Evolutionary conservation across 1,140 invertebrate species (phyloP).

Genomic region (Eulimnadia texana): DNA sequence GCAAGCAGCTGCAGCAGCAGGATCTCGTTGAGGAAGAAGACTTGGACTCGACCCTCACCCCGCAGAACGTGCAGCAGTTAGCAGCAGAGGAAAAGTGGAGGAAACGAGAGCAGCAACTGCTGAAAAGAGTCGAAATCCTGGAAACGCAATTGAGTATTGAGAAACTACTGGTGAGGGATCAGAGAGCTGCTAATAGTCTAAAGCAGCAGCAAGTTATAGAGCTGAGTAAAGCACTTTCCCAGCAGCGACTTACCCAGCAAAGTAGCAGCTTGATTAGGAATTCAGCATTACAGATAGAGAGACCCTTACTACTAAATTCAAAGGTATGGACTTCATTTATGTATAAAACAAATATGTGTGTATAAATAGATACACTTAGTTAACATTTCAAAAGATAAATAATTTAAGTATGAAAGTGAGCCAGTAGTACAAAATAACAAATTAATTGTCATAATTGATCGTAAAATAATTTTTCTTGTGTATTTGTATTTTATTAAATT

Average conservation of each 20-base stretch:
- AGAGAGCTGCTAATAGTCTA: neutral
- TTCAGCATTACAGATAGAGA: neutral
- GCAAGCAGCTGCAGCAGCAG: neutral
- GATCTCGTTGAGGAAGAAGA: conserved; percentile 1
- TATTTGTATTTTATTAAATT: neutral
- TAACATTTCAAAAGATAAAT: no score
- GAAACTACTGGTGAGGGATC: conserved; percentile 4
- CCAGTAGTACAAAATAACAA: neutral
- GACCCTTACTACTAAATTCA: no score
- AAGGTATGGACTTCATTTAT: no score
- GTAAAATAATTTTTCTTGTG: neutral
- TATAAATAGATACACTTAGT: no score
- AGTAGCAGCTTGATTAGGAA: neutral
- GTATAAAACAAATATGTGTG: no score
- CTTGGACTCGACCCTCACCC: neutral
- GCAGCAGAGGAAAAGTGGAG: neutral
- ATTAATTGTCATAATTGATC: neutral
- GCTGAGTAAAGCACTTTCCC: neutral
- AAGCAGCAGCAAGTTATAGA: conserved; percentile 1
- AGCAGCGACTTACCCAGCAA: neutral
- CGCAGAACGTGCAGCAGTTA: neutral
- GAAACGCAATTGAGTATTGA: neutral
- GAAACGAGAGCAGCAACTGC: neutral
- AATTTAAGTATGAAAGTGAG: no score
- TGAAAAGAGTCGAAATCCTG: neutral